A percentile compares a stretch with the other conserved stretches of the same genome.
Evolutionary conservation across 2,888 invertebrate species (phyloP).

Genomic region (Omphaloscelis lunosa): DNA sequence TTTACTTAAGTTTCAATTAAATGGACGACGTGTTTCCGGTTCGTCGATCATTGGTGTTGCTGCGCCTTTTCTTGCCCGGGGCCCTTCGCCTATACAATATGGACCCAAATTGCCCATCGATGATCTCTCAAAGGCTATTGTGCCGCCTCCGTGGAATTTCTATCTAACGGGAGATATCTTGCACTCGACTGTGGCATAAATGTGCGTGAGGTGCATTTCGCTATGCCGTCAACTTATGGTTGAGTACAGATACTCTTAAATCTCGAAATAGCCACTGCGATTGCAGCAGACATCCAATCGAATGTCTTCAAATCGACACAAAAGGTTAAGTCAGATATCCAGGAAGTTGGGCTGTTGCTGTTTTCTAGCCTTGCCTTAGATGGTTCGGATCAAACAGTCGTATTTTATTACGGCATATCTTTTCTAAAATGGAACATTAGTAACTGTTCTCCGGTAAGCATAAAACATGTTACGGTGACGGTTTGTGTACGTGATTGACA

Average conservation of each 20-base stretch:
- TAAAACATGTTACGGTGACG: constrained; percentile 58
- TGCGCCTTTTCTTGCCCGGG: constrained; percentile 74
- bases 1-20: constrained; percentile 81
- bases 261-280: constrained; percentile 47
- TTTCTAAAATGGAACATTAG: constrained; percentile 58
- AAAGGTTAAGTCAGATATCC: constrained; percentile 46
- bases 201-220: constrained; percentile 82
- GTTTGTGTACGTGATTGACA: constrained; percentile 64
- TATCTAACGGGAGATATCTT: constrained; percentile 84
- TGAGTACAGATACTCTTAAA: constrained; percentile 45
- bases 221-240: constrained; percentile 72
- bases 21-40: constrained; percentile 79
- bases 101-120: constrained; percentile 82
- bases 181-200: constrained; percentile 76
- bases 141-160: constrained; percentile 82
- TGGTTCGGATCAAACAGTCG: constrained; percentile 47
- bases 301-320: constrained; percentile 48
- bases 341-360: constrained; percentile 48
- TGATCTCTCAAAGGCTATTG: constrained; percentile 79
- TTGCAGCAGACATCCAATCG: too few species aligned
- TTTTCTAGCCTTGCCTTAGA: constrained; percentile 46
- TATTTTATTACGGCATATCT: constrained; percentile 62
- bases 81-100: constrained; percentile 81
- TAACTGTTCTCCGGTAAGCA: constrained; percentile 58
- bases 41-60: constrained; percentile 73